phyloP scores from a whole-genome alignment of 2,113 vertebrate species.

The Silurus asotus region DNA sequence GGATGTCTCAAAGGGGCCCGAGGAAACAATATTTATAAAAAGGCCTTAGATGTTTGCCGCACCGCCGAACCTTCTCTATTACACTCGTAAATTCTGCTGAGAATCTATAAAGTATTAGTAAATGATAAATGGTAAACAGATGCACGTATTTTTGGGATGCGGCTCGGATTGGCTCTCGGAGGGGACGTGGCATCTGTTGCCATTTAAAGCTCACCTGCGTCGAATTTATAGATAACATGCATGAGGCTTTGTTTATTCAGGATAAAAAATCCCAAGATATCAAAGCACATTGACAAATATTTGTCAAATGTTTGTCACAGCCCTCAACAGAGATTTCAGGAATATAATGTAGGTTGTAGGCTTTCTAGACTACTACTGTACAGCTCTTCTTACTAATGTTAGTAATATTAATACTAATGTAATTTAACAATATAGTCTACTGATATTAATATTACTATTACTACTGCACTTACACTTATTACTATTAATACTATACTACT shows the following conservation, averaged over 20 bases:
- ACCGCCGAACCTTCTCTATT: constrained; percentile 41
- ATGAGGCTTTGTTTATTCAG: constrained; percentile 51
- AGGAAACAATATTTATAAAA: constrained; percentile 25
- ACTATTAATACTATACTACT: background rate
- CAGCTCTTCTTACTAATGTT: too few relatives aligned
- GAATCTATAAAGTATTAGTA: constrained; percentile 57
- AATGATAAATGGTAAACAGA: constrained; percentile 68
- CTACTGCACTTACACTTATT: background rate
- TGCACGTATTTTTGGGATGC: constrained; percentile 58
- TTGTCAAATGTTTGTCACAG: background rate
- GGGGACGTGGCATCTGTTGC: constrained; percentile 56
- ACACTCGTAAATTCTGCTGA: constrained; percentile 54
- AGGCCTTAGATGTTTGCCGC: constrained; percentile 25
- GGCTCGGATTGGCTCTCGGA: constrained; percentile 55
- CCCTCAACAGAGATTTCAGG: background rate
- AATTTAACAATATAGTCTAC: too few relatives aligned
- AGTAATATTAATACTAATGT: too few relatives aligned
- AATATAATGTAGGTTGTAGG: background rate
- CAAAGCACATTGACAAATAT: constrained; percentile 4
- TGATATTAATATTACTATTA: too few relatives aligned
- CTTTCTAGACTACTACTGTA: too few relatives aligned
- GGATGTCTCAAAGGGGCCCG: constrained; percentile 16
- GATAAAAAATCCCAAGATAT: constrained; percentile 34
- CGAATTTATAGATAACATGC: constrained; percentile 62
- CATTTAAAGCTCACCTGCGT: constrained; percentile 62